Percentiles rank a stretch among this genome's conserved stretches.
These are phyloP conservation scores for Dorcus parallelipipedus DNA, from an alignment of 2,888 invertebrate species.

Conservation along the genomic window DNA sequence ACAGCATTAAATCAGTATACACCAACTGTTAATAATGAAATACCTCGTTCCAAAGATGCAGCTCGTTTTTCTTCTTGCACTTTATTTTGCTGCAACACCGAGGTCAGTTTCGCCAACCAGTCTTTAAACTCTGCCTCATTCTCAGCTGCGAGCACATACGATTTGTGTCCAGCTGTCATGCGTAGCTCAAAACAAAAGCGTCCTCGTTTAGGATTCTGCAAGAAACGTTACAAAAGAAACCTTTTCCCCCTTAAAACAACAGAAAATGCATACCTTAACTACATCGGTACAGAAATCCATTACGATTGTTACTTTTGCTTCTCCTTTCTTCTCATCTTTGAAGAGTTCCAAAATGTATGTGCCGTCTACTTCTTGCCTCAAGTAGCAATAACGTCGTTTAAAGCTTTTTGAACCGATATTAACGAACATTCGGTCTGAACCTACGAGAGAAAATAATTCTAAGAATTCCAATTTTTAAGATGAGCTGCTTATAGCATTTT, in stretches of 20 bases:
- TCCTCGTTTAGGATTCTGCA: constrained; percentile 78
- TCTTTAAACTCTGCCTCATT: constrained; percentile 77
- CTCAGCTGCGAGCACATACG: constrained; percentile 83
- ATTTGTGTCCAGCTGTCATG: constrained; percentile 82
- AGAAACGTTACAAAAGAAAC: constrained; percentile 13
- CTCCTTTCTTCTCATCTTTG: constrained; percentile 89
- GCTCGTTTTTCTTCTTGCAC: constrained; percentile 75
- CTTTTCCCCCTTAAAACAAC: background rate
- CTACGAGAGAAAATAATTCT: constrained; percentile 21
- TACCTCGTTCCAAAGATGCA: constrained; percentile 61
- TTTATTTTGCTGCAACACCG: constrained; percentile 80
- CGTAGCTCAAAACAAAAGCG: constrained; percentile 83
- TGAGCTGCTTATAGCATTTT: background rate
- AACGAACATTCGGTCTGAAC: constrained; percentile 85
- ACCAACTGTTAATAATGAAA: no score
- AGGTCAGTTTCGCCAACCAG: constrained; percentile 80
- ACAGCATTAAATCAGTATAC: no score
- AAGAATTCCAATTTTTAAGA: background rate
- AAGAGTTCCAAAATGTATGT: constrained; percentile 88
- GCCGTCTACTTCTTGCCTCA: constrained; percentile 86
- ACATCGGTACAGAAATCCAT: constrained; percentile 93
- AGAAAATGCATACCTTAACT: constrained; percentile 61
- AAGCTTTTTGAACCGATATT: constrained; percentile 91
- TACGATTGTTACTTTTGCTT: constrained; percentile 87
- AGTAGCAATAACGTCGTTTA: constrained; percentile 84